A percentile compares a stretch with the other conserved stretches of the same genome.
These are phyloP conservation scores for Struthidea cinerea DNA, from an alignment of 2,113 vertebrate species.

Conservation along the genomic window DNA sequence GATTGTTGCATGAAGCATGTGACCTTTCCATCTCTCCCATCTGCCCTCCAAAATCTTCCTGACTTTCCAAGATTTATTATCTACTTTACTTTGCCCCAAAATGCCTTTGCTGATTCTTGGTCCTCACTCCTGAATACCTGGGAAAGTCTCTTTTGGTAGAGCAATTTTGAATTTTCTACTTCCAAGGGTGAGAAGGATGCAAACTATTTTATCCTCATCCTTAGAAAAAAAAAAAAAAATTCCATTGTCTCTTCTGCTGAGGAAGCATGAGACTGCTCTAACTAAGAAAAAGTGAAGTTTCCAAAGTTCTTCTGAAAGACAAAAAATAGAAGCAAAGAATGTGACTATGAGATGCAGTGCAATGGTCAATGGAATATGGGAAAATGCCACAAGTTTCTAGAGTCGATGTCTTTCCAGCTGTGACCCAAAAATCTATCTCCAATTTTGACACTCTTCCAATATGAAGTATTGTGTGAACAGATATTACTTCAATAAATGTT, in stretches of 20 bases:
- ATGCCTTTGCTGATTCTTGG: background rate
- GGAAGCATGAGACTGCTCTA: background rate
- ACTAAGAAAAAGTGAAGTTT: background rate
- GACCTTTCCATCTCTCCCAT: background rate
- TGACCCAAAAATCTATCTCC: background rate
- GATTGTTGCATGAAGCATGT: background rate
- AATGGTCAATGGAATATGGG: background rate
- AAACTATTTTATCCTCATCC: background rate
- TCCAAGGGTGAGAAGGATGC: background rate
- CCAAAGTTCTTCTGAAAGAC: background rate
- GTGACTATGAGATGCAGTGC: background rate
- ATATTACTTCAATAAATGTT: background rate
- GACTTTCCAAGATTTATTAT: background rate
- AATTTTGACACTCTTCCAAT: background rate
- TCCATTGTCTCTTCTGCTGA: background rate
- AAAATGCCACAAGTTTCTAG: background rate
- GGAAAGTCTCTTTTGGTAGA: background rate
- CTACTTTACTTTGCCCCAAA: background rate
- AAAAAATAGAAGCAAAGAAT: background rate
- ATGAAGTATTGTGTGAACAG: background rate
- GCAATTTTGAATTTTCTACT: background rate
- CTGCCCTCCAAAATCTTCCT: background rate
- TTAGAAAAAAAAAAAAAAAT: background rate
- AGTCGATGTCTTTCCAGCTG: background rate
- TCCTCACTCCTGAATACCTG: accelerated